Evolutionary conservation across 2,113 vertebrate species (phyloP).

Genomic region (Tetraodon nigroviridis): DNA sequence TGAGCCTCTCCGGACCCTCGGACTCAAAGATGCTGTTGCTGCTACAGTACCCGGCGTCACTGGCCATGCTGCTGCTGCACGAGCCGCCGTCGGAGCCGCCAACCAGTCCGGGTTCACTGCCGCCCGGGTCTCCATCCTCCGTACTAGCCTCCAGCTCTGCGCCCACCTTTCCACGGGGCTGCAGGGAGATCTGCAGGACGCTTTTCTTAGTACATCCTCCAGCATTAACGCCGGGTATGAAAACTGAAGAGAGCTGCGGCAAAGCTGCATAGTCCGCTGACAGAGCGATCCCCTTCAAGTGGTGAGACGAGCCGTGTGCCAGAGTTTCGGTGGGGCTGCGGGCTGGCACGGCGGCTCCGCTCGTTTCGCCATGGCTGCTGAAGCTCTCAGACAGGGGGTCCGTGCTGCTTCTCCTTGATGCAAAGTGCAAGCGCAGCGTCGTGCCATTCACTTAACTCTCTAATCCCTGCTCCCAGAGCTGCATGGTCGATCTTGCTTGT

Average conservation of each 20-base stretch:
- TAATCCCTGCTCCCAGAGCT: conserved; percentile 70
- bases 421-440: conserved; percentile 89
- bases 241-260: conserved; percentile 68
- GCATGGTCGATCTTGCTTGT: conserved; percentile 70
- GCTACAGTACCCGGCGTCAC: conserved; percentile 76
- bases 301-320: conserved; percentile 70
- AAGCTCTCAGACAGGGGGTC: conserved; percentile 84
- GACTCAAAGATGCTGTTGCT: conserved; percentile 80
- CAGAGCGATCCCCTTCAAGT: conserved; percentile 81
- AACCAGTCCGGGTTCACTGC: conserved; percentile 49
- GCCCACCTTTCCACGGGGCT: conserved; percentile 69
- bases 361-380: conserved; percentile 77
- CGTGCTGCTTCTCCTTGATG: conserved; percentile 87
- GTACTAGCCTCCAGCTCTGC: conserved; percentile 56
- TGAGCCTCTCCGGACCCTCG: conserved; percentile 71
- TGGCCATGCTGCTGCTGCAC: conserved; percentile 72
- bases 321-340: conserved; percentile 65
- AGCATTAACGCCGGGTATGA: conserved; percentile 74
- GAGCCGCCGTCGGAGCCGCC: conserved; percentile 78
- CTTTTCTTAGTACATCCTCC: conserved; percentile 77
- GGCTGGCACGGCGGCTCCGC: conserved; percentile 59
- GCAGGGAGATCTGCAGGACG: conserved; percentile 86
- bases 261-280: conserved; percentile 71
- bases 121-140: conserved; percentile 57
- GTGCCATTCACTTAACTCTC: conserved; percentile 88